Evolutionary conservation across 2,797 vertebrate species (phyloP).

Genomic region (Macropodus opercularis): DNA sequence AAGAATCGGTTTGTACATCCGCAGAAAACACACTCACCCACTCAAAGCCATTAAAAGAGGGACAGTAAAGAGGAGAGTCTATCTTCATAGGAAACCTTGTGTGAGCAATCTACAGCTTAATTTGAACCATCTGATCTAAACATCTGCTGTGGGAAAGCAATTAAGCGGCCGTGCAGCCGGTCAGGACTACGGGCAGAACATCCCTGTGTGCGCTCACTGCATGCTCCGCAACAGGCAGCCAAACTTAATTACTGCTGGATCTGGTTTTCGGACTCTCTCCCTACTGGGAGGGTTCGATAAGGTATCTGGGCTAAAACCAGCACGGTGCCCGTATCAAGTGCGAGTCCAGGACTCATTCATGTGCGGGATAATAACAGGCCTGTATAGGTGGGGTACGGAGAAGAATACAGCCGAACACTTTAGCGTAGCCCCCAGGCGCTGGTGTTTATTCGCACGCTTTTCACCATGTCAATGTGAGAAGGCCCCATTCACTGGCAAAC

Average conservation of each 20-base stretch:
- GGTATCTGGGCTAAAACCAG: slow-evolving; percentile 34
- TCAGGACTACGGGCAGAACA: slow-evolving; percentile 56
- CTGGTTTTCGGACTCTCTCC: slow-evolving; percentile 41
- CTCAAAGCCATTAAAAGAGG: slow-evolving; percentile 29
- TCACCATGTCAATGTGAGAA: slow-evolving; percentile 83
- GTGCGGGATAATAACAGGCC: slow-evolving; percentile 71
- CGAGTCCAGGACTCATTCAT: slow-evolving; percentile 69
- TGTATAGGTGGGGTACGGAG: slow-evolving; percentile 74
- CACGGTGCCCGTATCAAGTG: slow-evolving; percentile 66
- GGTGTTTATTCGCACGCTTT: slow-evolving; percentile 84
- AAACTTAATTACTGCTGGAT: slow-evolving; percentile 59
- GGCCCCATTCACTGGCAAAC: slow-evolving; percentile 82
- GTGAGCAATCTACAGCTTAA: slow-evolving; percentile 80
- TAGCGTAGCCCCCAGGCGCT: slow-evolving; percentile 75
- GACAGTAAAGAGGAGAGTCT: slow-evolving; percentile 62
- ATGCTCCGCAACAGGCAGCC: slow-evolving; percentile 37
- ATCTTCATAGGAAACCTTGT: slow-evolving; percentile 78
- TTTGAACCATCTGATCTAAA: slow-evolving; percentile 83
- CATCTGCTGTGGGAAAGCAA: slow-evolving; percentile 80
- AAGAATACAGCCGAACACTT: slow-evolving; percentile 78
- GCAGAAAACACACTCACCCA: slow-evolving; percentile 13
- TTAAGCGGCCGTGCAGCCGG: slow-evolving; percentile 62
- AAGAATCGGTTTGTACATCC: slow-evolving; percentile 19
- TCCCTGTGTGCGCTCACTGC: slow-evolving; percentile 33
- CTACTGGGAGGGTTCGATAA: slow-evolving; percentile 42